Conservation (phyloP, 2,113 vertebrate species). For the Python bivittatus region DNA sequence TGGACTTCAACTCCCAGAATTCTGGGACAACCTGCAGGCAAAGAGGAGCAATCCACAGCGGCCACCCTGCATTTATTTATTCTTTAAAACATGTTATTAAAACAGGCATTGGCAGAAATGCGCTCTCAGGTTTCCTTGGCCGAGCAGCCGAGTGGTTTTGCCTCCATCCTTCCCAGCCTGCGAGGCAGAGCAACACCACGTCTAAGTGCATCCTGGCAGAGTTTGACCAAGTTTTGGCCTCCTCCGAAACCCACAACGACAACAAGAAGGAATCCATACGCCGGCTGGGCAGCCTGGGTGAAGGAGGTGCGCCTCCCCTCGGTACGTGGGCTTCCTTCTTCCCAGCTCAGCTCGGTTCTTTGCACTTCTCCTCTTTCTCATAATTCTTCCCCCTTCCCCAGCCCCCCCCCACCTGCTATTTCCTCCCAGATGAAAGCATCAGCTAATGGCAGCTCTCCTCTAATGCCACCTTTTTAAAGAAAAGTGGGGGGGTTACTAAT, state of each 20-base stretch:
- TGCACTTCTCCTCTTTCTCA: constrained; percentile 3
- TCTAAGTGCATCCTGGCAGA: neutral
- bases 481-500: neutral
- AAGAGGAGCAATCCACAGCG: neutral
- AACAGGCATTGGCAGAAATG: neutral
- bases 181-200: fast-evolving
- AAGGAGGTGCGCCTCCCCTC: neutral
- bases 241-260: neutral
- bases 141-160: neutral
- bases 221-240: neutral
- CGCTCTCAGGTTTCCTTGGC: neutral
- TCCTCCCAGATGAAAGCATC: constrained; percentile 30
- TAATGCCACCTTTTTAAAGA: neutral
- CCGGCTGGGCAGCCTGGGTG: neutral
- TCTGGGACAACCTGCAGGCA: neutral
- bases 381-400: neutral
- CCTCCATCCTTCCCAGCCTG: neutral
- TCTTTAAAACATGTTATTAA: neutral
- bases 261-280: neutral
- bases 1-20: too few species aligned
- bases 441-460: neutral
- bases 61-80: neutral
- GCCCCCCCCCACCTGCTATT: constrained; percentile 8
- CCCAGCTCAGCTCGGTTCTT: neutral
- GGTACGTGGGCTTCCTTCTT: neutral